A percentile compares a stretch with the other conserved stretches of the same genome.
phyloP scores from a whole-genome alignment of 2,888 invertebrate genomes.

The Hydrotaea diabolus region DNA sequence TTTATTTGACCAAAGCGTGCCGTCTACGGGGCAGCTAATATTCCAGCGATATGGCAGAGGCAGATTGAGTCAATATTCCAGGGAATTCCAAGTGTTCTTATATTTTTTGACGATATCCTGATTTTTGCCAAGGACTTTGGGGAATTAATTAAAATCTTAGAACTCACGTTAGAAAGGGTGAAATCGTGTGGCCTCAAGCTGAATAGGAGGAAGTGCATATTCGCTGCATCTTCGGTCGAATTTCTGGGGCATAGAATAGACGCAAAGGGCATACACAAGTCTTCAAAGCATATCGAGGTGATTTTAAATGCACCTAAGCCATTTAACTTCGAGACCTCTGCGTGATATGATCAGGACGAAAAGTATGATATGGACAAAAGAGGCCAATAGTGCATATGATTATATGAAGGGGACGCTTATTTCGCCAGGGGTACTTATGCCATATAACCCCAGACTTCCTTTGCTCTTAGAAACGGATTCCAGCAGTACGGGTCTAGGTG shows the following conservation, averaged over 20 bases:
- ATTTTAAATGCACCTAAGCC: constrained; percentile 1
- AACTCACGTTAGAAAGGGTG: not conserved
- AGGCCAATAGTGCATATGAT: constrained; percentile 25
- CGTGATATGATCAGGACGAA: constrained; percentile 18
- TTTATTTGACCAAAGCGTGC: constrained; percentile 23
- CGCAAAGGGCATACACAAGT: constrained; percentile 19
- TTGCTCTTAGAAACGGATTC: constrained; percentile 44
- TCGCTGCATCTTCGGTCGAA: not conserved
- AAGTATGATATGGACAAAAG: constrained; percentile 20
- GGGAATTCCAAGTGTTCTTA: constrained; percentile 13
- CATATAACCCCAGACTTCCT: constrained; percentile 29
- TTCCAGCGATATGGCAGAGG: constrained; percentile 47
- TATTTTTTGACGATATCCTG: constrained; percentile 44
- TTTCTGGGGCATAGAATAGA: constrained; percentile 36
- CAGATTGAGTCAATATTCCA: constrained; percentile 4
- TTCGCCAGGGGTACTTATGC: constrained; percentile 37
- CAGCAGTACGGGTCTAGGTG: constrained; percentile 21
- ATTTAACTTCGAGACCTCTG: not conserved
- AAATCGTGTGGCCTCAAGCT: not conserved
- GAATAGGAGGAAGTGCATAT: constrained; percentile 15
- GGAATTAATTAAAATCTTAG: not conserved
- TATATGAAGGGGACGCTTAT: constrained; percentile 32
- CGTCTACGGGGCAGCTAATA: constrained; percentile 42
- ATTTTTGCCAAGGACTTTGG: constrained; percentile 31
- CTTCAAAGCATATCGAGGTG: constrained; percentile 22